Evolutionary conservation across 2,797 vertebrate species (phyloP), one percentile per base, ranked within the genome.

Genomic region (Neosilurus mollespiculum): DNA sequence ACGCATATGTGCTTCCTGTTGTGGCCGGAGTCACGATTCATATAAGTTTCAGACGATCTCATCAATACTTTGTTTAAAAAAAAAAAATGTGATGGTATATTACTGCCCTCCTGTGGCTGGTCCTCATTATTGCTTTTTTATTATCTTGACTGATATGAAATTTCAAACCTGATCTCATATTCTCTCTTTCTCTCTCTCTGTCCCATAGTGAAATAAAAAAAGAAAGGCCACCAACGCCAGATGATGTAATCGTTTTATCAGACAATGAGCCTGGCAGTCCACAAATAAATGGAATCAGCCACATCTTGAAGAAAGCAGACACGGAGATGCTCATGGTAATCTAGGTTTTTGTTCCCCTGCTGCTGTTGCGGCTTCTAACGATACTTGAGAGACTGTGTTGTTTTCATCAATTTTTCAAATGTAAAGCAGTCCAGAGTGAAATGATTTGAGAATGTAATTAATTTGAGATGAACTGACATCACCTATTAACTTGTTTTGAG

Each of bases 221-320:
- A 15, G 97, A 98, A 69, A 93, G 96, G 81, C 95, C 95, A 0
- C 94, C 95, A 0, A 99, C 98, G 0, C 97, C 98, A 0, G 97
- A 99, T 18, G 97, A 99, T 14, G 94, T 99, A 59, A 99, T 99
- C 0, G 96, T 99, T 86, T 91, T 99, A 22, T 99, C 98, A 0
- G 98, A 99, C 92, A 97, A 95, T 0, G 98, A 99, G 84, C 96
- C 98, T 0, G 94, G 95, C 10, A 99, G 98, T 92, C 98, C 98
- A 0, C 86, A 95, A 20, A 94, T 97, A 94, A 99, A 99, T 18
- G 97, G 98, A 24, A 88, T 96, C 80, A 88, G 90, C 2, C 95
- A 95, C 89, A 93, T 93, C 86, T 88, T 94, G 65, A 95, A 94
- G 56, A 97, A 97, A 92, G 93, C 95, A 0, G 96, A 95, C 92